Evolutionary conservation across 2,797 vertebrate genomes (phyloP).

Genomic region (Mormyrus proboscirostris): DNA sequence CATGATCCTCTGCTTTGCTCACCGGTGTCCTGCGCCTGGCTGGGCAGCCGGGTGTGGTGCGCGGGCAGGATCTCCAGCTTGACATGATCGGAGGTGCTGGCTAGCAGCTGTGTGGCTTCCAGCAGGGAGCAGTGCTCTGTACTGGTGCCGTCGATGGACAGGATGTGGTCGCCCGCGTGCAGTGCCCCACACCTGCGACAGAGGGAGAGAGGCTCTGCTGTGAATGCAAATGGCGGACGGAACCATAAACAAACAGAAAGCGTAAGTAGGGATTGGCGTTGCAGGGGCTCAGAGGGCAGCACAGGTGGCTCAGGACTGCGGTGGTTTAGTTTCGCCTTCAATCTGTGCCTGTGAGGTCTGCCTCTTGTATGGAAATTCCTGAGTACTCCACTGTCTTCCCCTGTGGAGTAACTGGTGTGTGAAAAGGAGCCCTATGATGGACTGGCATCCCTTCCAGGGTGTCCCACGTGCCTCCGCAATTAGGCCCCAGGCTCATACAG

Average conservation of each 20-base stretch:
- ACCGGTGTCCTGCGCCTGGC: slow-evolving; percentile 86
- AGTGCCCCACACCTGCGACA: slow-evolving; percentile 76
- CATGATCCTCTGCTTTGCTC: slow-evolving; percentile 30
- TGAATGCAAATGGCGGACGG: slow-evolving; percentile 9
- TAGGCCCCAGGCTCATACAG: neutral
- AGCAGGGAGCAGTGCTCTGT: slow-evolving; percentile 87
- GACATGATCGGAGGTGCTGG: slow-evolving; percentile 78
- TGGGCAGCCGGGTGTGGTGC: slow-evolving; percentile 71
- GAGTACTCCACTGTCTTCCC: neutral
- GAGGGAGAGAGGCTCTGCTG: neutral
- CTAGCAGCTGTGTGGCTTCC: slow-evolving; percentile 86
- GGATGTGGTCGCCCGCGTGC: slow-evolving; percentile 83
- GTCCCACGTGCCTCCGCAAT: neutral
- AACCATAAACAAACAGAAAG: neutral
- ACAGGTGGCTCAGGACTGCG: neutral
- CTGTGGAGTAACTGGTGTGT: neutral
- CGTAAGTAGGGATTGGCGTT: neutral
- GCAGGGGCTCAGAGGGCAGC: neutral
- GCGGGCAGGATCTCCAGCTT: slow-evolving; percentile 82
- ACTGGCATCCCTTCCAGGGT: neutral
- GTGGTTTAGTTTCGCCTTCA: neutral
- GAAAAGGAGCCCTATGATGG: neutral
- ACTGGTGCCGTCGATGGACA: slow-evolving; percentile 86
- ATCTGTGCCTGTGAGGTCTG: neutral
- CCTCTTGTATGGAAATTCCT: neutral